A percentile compares a stretch with the other conserved stretches of the same genome.
Evolutionary conservation across 92 coral and sea anemone species (phyloP).

Genomic region (Hydrozoanthus gracilis): DNA sequence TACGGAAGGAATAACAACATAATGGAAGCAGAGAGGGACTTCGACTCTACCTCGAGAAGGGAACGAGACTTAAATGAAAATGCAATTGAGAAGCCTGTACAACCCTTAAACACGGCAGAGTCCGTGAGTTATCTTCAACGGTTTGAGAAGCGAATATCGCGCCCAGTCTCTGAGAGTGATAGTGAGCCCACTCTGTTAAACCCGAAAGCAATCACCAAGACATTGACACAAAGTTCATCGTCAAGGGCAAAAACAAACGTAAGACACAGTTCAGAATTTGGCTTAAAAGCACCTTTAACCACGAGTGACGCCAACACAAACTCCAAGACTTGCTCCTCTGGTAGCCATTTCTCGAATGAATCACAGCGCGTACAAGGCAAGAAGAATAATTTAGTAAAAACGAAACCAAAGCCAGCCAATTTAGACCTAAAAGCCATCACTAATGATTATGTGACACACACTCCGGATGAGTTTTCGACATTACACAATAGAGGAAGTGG

Average conservation of each 20-base stretch:
- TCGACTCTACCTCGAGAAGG: constrained; percentile 9
- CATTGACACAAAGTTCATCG: neutral
- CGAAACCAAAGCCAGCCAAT: constrained; percentile 3
- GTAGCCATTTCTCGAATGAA: neutral
- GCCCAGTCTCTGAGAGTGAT: constrained; percentile 35
- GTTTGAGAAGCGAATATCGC: constrained; percentile 54
- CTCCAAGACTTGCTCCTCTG: neutral
- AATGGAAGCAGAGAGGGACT: constrained; percentile 85
- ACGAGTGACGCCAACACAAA: neutral
- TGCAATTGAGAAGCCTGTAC: neutral
- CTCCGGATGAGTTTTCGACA: neutral
- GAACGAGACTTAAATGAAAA: neutral
- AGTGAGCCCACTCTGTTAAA: constrained; percentile 25
- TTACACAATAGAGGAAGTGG: neutral
- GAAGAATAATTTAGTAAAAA: neutral
- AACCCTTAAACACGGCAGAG: neutral
- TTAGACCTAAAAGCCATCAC: neutral
- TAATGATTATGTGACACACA: neutral
- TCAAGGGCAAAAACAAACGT: neutral
- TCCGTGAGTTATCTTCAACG: constrained; percentile 48
- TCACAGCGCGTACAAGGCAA: neutral
- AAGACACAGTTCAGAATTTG: neutral
- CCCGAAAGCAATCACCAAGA: constrained; percentile 15
- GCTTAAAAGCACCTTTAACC: neutral
- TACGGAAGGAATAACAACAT: constrained; percentile 47